phyloP scores from a whole-genome alignment of 2,113 vertebrate genomes.

The Microtus richardsoni region DNA sequence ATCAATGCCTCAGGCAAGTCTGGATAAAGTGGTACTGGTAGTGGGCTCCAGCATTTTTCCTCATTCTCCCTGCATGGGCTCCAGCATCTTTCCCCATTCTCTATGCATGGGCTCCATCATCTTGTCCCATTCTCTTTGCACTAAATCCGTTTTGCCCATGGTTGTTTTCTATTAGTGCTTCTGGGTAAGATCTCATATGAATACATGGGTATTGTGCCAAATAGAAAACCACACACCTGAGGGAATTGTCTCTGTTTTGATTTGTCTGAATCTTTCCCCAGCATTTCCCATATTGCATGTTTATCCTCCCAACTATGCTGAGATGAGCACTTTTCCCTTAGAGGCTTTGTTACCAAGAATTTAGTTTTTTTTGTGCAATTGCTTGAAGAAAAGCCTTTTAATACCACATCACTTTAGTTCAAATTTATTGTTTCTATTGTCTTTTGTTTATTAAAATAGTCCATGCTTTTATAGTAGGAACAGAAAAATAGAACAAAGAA shows the following conservation, averaged over 20 bases:
- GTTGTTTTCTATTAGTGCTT: constrained; percentile 44
- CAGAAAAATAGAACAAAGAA: constrained; percentile 47
- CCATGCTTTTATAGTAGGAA: constrained; percentile 7
- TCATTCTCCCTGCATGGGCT: too few relatives aligned
- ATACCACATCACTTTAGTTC: background rate
- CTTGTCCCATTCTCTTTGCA: background rate
- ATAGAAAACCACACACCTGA: constrained; percentile 44
- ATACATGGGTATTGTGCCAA: constrained; percentile 27
- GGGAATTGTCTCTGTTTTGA: constrained; percentile 71
- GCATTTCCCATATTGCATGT: background rate
- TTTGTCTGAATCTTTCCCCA: constrained; percentile 39
- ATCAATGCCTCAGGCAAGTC: background rate
- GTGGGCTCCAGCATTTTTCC: too few relatives aligned
- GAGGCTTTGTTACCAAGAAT: background rate
- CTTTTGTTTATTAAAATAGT: constrained; percentile 55
- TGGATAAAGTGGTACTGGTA: background rate
- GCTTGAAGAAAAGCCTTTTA: constrained; percentile 46
- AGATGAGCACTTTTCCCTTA: background rate
- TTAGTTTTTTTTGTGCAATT: constrained; percentile 51
- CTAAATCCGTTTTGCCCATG: background rate
- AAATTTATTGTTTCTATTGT: constrained; percentile 45
- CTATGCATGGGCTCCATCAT: background rate
- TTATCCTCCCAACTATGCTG: constrained; percentile 9
- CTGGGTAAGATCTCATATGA: constrained; percentile 35
- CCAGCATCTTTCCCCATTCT: background rate